Conservation (phyloP, 2,113 vertebrate species). For the Accipiter cooperii region DNA sequence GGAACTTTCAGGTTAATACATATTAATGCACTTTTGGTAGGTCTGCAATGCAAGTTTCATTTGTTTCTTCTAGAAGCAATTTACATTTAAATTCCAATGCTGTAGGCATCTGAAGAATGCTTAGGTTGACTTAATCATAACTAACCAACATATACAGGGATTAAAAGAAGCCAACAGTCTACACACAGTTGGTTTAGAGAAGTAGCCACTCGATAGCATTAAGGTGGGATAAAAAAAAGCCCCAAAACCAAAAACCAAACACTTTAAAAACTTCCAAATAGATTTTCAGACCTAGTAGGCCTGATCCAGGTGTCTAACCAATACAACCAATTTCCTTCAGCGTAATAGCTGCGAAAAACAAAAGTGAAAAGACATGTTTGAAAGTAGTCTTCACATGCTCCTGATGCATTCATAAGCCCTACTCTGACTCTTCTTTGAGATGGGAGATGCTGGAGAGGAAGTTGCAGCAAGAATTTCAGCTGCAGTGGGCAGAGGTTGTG, state of each 20-base stretch:
- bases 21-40: slow-evolving; percentile 61
- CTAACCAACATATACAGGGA: not conserved
- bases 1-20: slow-evolving; percentile 59
- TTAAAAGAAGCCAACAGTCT: slow-evolving; percentile 40
- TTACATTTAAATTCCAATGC: slow-evolving; percentile 61
- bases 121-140: slow-evolving; percentile 48
- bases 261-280: not conserved
- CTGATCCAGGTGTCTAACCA: not conserved
- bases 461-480: not conserved
- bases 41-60: slow-evolving; percentile 55
- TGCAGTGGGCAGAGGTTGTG: not conserved
- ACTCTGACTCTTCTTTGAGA: not conserved
- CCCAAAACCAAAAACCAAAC: not conserved
- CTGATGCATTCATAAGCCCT: not conserved
- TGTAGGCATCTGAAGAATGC: slow-evolving; percentile 52
- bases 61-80: slow-evolving; percentile 69
- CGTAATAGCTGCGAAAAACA: not conserved
- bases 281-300: not conserved
- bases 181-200: not conserved
- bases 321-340: not conserved
- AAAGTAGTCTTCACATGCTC: not conserved
- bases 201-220: not conserved
- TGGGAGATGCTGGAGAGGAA: not conserved
- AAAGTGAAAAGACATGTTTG: not conserved
- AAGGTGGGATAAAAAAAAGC: not conserved